Percentiles rank a stretch among this genome's conserved stretches.
These are phyloP conservation scores for Psophia crepitans DNA, from an alignment of 2,113 vertebrate genomes.

Conservation along the genomic window DNA sequence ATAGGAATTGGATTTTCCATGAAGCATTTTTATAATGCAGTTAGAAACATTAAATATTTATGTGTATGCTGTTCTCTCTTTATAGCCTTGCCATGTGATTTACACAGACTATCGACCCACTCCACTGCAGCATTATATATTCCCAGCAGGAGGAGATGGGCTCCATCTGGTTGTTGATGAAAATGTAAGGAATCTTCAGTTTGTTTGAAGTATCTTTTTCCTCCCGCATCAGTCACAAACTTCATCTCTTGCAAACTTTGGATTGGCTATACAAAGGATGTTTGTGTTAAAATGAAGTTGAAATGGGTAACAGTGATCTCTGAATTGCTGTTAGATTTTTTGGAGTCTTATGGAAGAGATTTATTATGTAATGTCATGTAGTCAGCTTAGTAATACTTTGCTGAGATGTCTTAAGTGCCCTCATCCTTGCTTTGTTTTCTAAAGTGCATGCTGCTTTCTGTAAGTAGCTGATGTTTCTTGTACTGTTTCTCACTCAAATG, in stretches of 20 bases:
- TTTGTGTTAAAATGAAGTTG: not conserved
- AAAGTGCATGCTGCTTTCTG: not conserved
- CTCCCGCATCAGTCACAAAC: not conserved
- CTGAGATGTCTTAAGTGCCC: not conserved
- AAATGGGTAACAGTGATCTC: not conserved
- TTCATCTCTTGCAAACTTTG: not conserved
- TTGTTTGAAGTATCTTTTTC: not conserved
- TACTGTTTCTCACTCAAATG: not conserved
- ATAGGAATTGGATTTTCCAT: not conserved
- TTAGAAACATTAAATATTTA: not conserved
- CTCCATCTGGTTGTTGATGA: constrained; percentile 97
- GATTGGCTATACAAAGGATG: not conserved
- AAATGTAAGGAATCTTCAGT: constrained; percentile 81
- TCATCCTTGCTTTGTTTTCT: not conserved
- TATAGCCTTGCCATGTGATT: constrained; percentile 94
- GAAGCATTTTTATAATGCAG: not conserved
- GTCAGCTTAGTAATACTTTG: not conserved
- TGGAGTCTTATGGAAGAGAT: not conserved
- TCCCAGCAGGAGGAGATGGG: constrained; percentile 97
- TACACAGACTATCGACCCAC: constrained; percentile 98
- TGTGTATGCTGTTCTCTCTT: not conserved
- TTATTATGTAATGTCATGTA: not conserved
- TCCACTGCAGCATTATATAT: constrained; percentile 96
- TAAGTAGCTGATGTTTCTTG: not conserved
- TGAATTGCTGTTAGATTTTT: not conserved